Evolutionary conservation across 1,140 invertebrate species (phyloP).

Genomic region (Grapholita molesta): DNA sequence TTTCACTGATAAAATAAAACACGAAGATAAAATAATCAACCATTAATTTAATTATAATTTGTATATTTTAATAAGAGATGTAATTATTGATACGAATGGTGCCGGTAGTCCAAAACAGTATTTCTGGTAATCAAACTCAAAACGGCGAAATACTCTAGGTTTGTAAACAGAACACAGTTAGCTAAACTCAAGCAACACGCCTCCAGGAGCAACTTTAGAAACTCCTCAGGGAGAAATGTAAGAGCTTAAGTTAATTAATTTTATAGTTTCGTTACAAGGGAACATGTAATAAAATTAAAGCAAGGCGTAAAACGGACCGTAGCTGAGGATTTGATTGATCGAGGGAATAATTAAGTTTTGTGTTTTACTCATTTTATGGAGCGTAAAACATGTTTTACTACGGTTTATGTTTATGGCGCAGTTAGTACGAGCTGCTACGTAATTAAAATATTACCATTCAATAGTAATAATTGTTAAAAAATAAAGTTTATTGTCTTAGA

Average conservation of each 20-base stretch:
- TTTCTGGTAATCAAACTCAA: not conserved
- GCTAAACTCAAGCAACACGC: not conserved
- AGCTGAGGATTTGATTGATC: constrained; percentile 13
- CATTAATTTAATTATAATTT: too few relatives aligned
- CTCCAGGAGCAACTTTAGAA: not conserved
- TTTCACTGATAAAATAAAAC: too few relatives aligned
- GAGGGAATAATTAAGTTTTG: constrained; percentile 8
- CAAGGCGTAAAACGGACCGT: constrained; percentile 5
- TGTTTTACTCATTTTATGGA: constrained; percentile 8
- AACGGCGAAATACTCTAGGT: not conserved
- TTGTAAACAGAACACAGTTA: not conserved
- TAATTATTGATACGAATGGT: too few relatives aligned
- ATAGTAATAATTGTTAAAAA: not conserved
- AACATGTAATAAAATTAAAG: constrained; percentile 15
- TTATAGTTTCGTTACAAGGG: constrained; percentile 5
- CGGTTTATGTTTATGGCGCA: not conserved
- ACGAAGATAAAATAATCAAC: too few relatives aligned
- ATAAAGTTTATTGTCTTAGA: not conserved
- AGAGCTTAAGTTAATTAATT: not conserved
- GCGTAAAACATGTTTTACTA: constrained; percentile 4
- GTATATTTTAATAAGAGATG: too few relatives aligned
- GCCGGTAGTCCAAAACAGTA: not conserved
- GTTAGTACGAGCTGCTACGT: not conserved
- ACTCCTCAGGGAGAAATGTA: not conserved
- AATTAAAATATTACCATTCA: constrained; percentile 1